These are phyloP conservation scores for Coelopa frigida DNA, from an alignment of 1,140 invertebrate genomes.

Conservation along the genomic window DNA sequence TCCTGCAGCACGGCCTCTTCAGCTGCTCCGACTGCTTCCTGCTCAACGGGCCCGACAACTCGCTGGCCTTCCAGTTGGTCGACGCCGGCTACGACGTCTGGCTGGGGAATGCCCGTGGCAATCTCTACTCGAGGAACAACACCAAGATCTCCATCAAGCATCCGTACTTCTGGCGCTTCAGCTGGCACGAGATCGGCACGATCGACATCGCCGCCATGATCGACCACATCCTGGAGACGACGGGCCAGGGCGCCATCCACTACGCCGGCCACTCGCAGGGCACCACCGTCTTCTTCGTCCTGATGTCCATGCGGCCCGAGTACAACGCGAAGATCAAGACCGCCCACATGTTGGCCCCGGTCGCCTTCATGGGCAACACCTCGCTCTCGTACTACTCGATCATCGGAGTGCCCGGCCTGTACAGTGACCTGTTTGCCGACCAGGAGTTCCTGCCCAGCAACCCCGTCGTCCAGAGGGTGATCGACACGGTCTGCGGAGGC, in stretches of 20 bases:
- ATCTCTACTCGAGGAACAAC: conserved; percentile 44
- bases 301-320: conserved; percentile 54
- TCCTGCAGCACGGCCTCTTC: conserved; percentile 62
- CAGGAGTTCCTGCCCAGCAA: conserved; percentile 30
- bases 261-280: conserved; percentile 57
- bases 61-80: conserved; percentile 44
- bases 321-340: conserved; percentile 51
- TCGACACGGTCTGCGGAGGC: conserved; percentile 44
- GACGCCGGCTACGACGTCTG: conserved; percentile 62
- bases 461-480: conserved; percentile 19
- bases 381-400: not conserved
- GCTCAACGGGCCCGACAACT: conserved; percentile 58
- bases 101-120: conserved; percentile 45
- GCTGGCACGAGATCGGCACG: conserved; percentile 57
- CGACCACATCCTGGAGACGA: conserved; percentile 47
- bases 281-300: conserved; percentile 54
- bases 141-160: conserved; percentile 44
- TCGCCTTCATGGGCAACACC: conserved; percentile 45
- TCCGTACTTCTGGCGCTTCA: conserved; percentile 49
- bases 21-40: conserved; percentile 59
- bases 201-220: conserved; percentile 53
- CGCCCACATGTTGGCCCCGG: conserved; percentile 52
- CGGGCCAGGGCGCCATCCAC: conserved; percentile 47
- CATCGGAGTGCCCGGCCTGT: conserved; percentile 19
- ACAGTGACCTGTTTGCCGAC: conserved; percentile 33